Evolutionary conservation across 2,888 invertebrate genomes (phyloP), one percentile per base, ranked within the genome.

Genomic region (Argyresthia goedartella): DNA sequence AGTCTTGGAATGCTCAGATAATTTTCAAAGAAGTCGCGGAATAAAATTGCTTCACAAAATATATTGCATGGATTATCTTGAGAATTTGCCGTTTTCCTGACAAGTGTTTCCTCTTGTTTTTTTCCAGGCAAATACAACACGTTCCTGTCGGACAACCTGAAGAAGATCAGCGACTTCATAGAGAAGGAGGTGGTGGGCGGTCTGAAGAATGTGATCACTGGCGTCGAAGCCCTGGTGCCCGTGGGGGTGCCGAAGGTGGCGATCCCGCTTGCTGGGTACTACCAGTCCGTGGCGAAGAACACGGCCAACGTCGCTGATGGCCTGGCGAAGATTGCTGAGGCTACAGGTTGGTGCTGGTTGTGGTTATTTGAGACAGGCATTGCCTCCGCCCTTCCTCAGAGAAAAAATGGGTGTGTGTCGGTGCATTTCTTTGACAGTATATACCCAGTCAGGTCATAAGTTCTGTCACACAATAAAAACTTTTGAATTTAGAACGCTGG

Each of bases 241-340:
- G 52, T 74, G 6, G 42, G 43, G 14, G 47, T 36, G 11, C 62
- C 61, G 36, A 65, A 8, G 58, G 57, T 75, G n/a, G 59, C 76
- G 2, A 53, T 80, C n/a, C 80, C 80, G 0, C 58, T 79, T 10
- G 63, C 71, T 0, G 71, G 78, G 54, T 84, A 81, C 59, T 86
- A 86, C 57, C 73, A 76, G 53, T 69, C 71, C 0, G 36, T 80
- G 13, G 76, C 84, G 51, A 72, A 80, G 16, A 69, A 67, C 41
- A 68, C 81, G 0, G 56, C 74, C 16, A 70, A 71, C 13, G 64
- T 71, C 1, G 60, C 78, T 1, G 87, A 87, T 56, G 88, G 85
- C 10, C 70, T 92, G 4, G 66, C 77, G 1, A 88, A 90, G 66
- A 86, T 91, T 10, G 84, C 88, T 8, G 90, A 91, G 72, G 89